Percentiles rank a stretch among this genome's conserved stretches.
Conservation (phyloP, 1,140 invertebrate genomes). For the Xylocopa sonorina region DNA sequence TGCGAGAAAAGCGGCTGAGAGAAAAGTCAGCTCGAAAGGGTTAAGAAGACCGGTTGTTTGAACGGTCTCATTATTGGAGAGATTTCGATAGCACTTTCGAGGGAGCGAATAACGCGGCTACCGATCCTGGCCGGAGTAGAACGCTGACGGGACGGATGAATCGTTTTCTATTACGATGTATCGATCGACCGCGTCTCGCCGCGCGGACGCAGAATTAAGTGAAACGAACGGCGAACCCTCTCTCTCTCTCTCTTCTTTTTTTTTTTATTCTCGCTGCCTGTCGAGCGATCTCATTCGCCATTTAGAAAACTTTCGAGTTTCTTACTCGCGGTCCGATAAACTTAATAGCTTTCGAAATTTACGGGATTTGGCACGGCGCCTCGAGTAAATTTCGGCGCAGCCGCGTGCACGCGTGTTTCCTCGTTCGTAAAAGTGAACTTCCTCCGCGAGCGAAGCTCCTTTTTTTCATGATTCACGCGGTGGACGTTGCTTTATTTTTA, state of each 20-base stretch:
- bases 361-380: slow-evolving; percentile 61
- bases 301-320: slow-evolving; percentile 78
- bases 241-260: no score
- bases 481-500: no score
- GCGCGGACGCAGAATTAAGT: slow-evolving; percentile 61
- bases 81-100: slow-evolving; percentile 43
- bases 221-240: slow-evolving; percentile 76
- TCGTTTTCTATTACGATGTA: slow-evolving; percentile 72
- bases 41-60: not conserved
- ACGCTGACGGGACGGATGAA: slow-evolving; percentile 39
- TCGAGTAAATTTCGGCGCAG: slow-evolving; percentile 50
- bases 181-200: slow-evolving; percentile 45
- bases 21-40: no score
- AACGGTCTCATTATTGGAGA: not conserved
- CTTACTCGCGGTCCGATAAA: slow-evolving; percentile 76
- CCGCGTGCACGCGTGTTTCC: not conserved
- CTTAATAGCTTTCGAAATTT: slow-evolving; percentile 78
- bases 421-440: not conserved
- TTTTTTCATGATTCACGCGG: no score
- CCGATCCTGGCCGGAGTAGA: not conserved
- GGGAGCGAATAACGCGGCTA: not conserved
- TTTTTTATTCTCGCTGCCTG: no score
- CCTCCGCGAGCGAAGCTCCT: not conserved
- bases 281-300: slow-evolving; percentile 57
- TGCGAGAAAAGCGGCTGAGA: no score